A percentile compares a stretch with the other conserved stretches of the same genome.
Conservation (phyloP, 2,888 invertebrate species). For the Halocaridina rubra region DNA sequence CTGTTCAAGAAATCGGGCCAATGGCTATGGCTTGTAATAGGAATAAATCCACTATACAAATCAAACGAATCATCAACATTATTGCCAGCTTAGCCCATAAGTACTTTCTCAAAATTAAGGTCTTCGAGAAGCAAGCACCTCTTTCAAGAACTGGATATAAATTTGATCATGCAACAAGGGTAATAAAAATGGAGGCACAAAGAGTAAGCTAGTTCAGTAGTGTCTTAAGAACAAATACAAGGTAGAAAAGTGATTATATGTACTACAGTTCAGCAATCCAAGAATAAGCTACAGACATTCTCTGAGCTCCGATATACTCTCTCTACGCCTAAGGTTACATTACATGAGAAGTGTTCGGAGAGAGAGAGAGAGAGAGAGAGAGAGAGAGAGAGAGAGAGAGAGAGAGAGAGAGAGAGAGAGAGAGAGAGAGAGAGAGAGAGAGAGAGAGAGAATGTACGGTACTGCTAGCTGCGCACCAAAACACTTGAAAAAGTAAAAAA, state of each 20-base stretch:
- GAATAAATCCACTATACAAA: too few relatives aligned
- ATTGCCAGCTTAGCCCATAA: too few relatives aligned
- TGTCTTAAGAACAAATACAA: background rate
- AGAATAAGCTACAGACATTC: background rate
- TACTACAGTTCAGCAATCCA: too few relatives aligned
- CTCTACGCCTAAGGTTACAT: background rate
- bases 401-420: background rate
- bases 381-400: background rate
- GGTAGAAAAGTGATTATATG: background rate
- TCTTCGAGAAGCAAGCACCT: too few relatives aligned
- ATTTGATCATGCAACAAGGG: too few relatives aligned
- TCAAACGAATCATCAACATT: too few relatives aligned
- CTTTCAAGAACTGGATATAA: too few relatives aligned
- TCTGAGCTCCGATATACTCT: background rate
- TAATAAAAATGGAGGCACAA: background rate
- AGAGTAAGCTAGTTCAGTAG: background rate
- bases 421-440: background rate
- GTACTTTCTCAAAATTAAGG: too few relatives aligned
- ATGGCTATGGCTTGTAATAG: too few relatives aligned
- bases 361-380: background rate
- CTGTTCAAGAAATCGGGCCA: too few relatives aligned
- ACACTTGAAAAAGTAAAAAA: too few relatives aligned
- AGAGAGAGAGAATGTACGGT: background rate
- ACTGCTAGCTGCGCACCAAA: background rate
- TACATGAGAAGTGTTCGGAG: background rate